Base-by-base conservation (phyloP, 2,797 vertebrate species). In the Danio choprae region DNA sequence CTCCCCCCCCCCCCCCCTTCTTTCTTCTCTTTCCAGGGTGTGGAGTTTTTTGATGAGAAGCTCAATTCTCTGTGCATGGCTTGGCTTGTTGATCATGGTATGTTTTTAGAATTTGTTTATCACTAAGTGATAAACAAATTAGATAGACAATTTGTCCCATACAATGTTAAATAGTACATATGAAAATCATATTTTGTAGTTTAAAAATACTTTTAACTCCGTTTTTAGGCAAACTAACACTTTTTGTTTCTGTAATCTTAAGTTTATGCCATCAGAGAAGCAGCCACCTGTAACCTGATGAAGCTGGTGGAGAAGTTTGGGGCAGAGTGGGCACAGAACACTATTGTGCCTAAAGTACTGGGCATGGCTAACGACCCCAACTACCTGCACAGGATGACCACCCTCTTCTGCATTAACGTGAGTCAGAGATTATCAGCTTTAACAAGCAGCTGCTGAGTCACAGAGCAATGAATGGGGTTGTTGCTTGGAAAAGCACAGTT, bases 1-100 rank as follows among this genome's bases (percentile, higher is more conserved):
- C 0, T 1, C 3, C 1, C 29, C 29, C 29, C 0, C 1, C 3
- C 1, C 29, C 29, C 29, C 29, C 29, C n/a, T 29, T 64, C 29
- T 12, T 15, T 38, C 1, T 44, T 0, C 7, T 70, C 12, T 13
- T 50, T 74, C 5, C 80, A 97, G 96, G 96, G 96, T 84, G 95
- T 97, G 89, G 96, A 97, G 85, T 97, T 97, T 90, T 97, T 97
- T 82, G 96, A 97, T 62, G 96, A 97, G 88, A 97, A 97, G 89
- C 94, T 97, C 84, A 97, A 97, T 92, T 96, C 96, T 50, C 93
- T 97, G 56, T 97, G 96, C 77, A 97, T 97, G 96, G 95, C 96
- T 77, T 97, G 96, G 96, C 95, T 97, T 8, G 96, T 97, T 70
- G 96, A 97, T 83, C 96, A 97, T 20, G 96, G 96, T 97, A 92